Percentiles rank a stretch among this genome's conserved stretches.
Conservation (phyloP, 2,797 vertebrate species). For the Selene dorsalis region DNA sequence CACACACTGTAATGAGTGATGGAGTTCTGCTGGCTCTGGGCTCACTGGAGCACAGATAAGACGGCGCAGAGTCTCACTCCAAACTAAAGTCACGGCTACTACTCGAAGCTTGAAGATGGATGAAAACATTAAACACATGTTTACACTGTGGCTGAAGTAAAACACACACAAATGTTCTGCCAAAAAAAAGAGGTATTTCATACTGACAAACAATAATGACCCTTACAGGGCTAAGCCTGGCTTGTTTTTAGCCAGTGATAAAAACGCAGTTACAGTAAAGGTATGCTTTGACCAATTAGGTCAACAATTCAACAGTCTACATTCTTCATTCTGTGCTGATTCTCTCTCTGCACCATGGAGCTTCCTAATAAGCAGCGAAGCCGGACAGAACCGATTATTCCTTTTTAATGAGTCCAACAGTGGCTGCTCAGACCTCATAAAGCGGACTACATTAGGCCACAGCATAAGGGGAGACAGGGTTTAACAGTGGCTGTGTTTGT, state of each 20-base stretch:
- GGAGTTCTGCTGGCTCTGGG: slow-evolving; percentile 29
- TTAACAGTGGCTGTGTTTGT: slow-evolving; percentile 32
- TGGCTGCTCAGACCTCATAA: slow-evolving; percentile 63
- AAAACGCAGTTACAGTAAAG: slow-evolving; percentile 51
- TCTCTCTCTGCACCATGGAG: slow-evolving; percentile 51
- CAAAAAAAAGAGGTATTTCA: slow-evolving; percentile 12
- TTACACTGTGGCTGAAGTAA: slow-evolving; percentile 1
- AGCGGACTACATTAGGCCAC: slow-evolving; percentile 49
- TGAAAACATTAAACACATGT: slow-evolving; percentile 19
- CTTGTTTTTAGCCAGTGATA: slow-evolving; percentile 30
- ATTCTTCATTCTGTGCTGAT: slow-evolving; percentile 46
- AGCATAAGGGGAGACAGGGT: slow-evolving; percentile 29
- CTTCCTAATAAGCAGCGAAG: slow-evolving; percentile 57
- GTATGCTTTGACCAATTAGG: slow-evolving; percentile 65
- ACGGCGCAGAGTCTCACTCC: slow-evolving; percentile 16
- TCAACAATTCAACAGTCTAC: slow-evolving; percentile 27
- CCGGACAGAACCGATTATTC: slow-evolving; percentile 59
- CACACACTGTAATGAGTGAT: slow-evolving; percentile 49
- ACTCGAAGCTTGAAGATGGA: slow-evolving; percentile 16
- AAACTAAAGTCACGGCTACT: slow-evolving; percentile 28
- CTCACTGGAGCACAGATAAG: neutral
- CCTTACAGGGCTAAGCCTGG: slow-evolving; percentile 2
- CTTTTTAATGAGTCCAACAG: slow-evolving; percentile 69
- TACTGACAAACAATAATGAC: slow-evolving; percentile 27
- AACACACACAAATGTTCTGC: neutral